A percentile compares a stretch with the other conserved stretches of the same genome.
phyloP scores from a whole-genome alignment of 2,888 invertebrate species.

The Philereme transversata region DNA sequence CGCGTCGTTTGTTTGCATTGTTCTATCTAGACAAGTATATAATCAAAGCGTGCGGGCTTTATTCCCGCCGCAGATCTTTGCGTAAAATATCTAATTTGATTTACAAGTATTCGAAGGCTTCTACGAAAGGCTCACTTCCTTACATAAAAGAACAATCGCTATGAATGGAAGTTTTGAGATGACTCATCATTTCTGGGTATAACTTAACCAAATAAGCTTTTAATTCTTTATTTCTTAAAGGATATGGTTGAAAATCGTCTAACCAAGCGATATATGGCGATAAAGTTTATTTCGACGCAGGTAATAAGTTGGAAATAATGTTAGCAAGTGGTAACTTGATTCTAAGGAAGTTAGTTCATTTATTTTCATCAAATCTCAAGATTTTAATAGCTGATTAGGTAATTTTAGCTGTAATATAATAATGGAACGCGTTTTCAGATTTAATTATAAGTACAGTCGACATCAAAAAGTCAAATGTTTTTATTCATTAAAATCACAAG shows the following conservation, averaged over 20 bases:
- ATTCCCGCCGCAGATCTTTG: no score
- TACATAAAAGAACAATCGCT: slow-evolving; percentile 22
- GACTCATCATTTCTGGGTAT: slow-evolving; percentile 23
- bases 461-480: no score
- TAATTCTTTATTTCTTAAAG: not conserved
- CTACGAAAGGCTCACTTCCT: slow-evolving; percentile 25
- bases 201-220: not conserved
- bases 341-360: slow-evolving; percentile 2
- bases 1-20: no score
- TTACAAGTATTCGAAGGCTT: slow-evolving; percentile 11
- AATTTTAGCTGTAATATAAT: no score
- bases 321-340: slow-evolving; percentile 10
- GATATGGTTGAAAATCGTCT: slow-evolving; percentile 14
- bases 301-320: slow-evolving; percentile 18
- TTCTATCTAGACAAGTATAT: no score
- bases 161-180: slow-evolving; percentile 13
- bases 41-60: no score
- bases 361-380: not conserved
- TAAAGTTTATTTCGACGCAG: slow-evolving; percentile 11
- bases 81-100: no score
- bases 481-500: no score
- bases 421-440: no score
- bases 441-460: no score
- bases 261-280: not conserved
- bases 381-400: no score